Conservation (phyloP, 35 echinoderm and acorn worm species). For the Ophioderma brevispina region DNA sequence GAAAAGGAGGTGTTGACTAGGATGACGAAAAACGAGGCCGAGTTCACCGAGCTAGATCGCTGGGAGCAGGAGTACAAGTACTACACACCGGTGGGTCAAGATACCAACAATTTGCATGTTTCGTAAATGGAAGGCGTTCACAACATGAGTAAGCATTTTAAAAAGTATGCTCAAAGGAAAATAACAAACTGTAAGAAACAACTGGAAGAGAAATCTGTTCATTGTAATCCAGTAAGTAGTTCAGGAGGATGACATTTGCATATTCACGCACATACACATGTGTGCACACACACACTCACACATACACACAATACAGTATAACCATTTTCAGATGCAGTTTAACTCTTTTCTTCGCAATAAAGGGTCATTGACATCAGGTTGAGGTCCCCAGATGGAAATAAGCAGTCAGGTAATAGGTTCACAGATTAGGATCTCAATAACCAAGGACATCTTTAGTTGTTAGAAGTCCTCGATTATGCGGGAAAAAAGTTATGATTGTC, state of each 20-base stretch:
- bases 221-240: conserved; percentile 92
- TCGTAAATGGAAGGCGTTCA: conserved; percentile 98
- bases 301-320: no score
- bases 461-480: no score
- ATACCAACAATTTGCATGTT: conserved; percentile 87
- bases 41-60: conserved; percentile 93
- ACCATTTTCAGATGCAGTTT: no score
- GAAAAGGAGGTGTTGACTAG: conserved; percentile 83
- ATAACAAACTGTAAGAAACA: conserved; percentile 93
- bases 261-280: no score
- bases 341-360: neutral
- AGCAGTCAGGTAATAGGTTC: neutral
- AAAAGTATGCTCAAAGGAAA: conserved; percentile 82
- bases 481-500: no score
- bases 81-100: conserved; percentile 76
- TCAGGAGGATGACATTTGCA: no score
- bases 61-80: conserved; percentile 98
- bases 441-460: no score
- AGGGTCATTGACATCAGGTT: neutral
- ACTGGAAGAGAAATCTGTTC: conserved; percentile 93
- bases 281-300: no score
- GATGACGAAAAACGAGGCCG: conserved; percentile 76
- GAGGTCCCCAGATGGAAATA: neutral
- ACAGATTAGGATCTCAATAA: neutral
- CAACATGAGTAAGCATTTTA: conserved; percentile 91